Evolutionary conservation across 2,113 vertebrate species (phyloP).

Genomic region (Bufo gargarizans): DNA sequence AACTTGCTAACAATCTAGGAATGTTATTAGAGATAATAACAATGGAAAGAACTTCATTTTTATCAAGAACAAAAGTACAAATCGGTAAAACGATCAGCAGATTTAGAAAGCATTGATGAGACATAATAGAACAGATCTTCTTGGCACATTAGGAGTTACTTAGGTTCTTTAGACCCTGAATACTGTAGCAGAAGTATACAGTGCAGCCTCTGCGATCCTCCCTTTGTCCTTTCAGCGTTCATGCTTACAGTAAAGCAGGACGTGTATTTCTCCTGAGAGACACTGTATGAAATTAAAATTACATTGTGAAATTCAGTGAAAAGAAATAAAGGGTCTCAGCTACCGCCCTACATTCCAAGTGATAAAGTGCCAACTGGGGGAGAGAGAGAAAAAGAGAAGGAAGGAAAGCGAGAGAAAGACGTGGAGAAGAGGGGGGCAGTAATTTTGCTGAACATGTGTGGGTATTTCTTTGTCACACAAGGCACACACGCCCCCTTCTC

Average conservation of each 20-base stretch:
- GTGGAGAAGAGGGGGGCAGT: conserved; percentile 24
- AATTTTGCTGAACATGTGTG: conserved; percentile 49
- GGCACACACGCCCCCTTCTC: conserved; percentile 5
- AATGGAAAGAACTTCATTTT: background rate
- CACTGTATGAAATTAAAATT: conserved; percentile 57
- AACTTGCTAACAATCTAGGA: background rate
- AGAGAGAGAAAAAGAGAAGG: conserved; percentile 17
- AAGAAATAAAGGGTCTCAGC: conserved; percentile 42
- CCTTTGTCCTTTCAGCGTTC: conserved; percentile 42
- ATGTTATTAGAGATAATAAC: background rate
- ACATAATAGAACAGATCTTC: background rate
- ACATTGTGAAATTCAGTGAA: conserved; percentile 48
- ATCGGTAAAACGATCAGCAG: background rate
- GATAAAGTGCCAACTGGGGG: conserved; percentile 51
- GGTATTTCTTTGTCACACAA: conserved; percentile 59
- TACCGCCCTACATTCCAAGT: conserved; percentile 43
- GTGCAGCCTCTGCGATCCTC: conserved; percentile 24
- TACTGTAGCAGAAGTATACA: conserved; percentile 22
- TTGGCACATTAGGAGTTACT: conserved; percentile 40
- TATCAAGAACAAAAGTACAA: background rate
- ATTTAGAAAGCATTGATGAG: background rate
- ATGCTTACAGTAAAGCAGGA: conserved; percentile 48
- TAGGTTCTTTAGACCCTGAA: conserved; percentile 11
- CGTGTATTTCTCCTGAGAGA: conserved; percentile 46
- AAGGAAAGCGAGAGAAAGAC: conserved; percentile 36